phyloP scores from a whole-genome alignment of 2,113 vertebrate genomes.

The Hiodon alosoides region DNA sequence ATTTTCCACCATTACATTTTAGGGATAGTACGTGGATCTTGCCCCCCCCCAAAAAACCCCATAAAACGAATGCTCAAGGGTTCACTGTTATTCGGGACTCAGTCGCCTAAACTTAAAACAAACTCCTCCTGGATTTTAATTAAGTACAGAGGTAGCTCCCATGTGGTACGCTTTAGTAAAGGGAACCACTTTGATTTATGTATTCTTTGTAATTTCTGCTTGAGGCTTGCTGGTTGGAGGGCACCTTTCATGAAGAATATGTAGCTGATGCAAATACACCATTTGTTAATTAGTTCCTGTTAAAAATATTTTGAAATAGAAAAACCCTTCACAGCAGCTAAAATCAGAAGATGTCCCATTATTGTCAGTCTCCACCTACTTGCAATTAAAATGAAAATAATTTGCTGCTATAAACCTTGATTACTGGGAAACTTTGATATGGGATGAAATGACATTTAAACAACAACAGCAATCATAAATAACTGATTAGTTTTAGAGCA shows the following conservation, averaged over 20 bases:
- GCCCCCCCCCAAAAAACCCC: conserved; percentile 42
- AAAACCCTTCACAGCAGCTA: conserved; percentile 34
- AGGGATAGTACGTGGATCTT: conserved; percentile 41
- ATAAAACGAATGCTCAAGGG: conserved; percentile 55
- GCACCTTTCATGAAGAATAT: conserved; percentile 53
- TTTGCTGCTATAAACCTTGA: conserved; percentile 29
- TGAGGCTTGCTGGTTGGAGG: conserved; percentile 58
- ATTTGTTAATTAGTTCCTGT: conserved; percentile 65
- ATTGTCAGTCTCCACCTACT: conserved; percentile 37
- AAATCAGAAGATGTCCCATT: conserved; percentile 35
- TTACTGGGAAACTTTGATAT: conserved; percentile 27
- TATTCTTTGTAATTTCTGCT: conserved; percentile 64
- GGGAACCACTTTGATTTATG: conserved; percentile 71
- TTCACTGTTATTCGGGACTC: conserved; percentile 69
- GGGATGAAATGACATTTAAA: conserved; percentile 35
- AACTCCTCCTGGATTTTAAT: conserved; percentile 76
- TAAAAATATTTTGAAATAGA: conserved; percentile 42
- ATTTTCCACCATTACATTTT: conserved; percentile 39
- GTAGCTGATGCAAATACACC: conserved; percentile 50
- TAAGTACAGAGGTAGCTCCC: conserved; percentile 68
- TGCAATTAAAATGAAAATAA: conserved; percentile 40
- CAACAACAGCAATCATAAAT: conserved; percentile 32
- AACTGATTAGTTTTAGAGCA: conserved; percentile 44
- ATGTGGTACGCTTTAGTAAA: conserved; percentile 61
- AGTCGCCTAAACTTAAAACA: conserved; percentile 72